These are phyloP conservation scores for Drosophila kuntzei DNA, from an alignment of 2,888 invertebrate species.

Conservation along the genomic window DNA sequence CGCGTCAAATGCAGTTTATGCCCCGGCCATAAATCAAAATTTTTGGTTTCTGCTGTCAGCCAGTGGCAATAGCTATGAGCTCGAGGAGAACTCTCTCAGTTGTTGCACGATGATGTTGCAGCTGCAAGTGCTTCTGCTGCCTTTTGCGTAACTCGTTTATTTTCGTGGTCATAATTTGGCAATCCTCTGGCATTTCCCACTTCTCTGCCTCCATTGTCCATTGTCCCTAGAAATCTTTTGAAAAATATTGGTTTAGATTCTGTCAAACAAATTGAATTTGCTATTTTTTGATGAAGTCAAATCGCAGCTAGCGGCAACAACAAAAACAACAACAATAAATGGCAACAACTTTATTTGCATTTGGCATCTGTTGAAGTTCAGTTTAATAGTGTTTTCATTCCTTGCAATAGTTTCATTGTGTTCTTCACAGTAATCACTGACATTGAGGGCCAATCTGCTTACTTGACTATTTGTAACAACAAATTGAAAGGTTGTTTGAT, in stretches of 20 bases:
- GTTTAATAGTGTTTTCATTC: background rate
- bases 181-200: conserved; percentile 44
- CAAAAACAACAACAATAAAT: background rate
- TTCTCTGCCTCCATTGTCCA: conserved; percentile 7
- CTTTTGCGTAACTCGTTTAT: conserved; percentile 73
- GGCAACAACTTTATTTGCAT: conserved; percentile 21
- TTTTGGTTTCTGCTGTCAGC: conserved; percentile 82
- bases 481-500: background rate
- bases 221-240: conserved; percentile 14
- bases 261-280: conserved; percentile 81
- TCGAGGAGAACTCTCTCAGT: conserved; percentile 1
- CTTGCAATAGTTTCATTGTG: background rate
- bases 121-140: conserved; percentile 10
- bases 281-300: conserved; percentile 69
- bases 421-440: conserved; percentile 17
- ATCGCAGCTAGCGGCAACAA: conserved; percentile 27
- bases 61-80: conserved; percentile 74
- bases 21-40: conserved; percentile 82
- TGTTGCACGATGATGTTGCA: conserved; percentile 12
- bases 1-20: conserved; percentile 82
- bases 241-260: conserved; percentile 81
- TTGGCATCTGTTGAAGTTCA: conserved; percentile 22
- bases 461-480: background rate
- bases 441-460: conserved; percentile 16
- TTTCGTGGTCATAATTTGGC: conserved; percentile 81